Base-by-base conservation (phyloP, 2,888 invertebrate species). In the Andrena bucephala region DNA sequence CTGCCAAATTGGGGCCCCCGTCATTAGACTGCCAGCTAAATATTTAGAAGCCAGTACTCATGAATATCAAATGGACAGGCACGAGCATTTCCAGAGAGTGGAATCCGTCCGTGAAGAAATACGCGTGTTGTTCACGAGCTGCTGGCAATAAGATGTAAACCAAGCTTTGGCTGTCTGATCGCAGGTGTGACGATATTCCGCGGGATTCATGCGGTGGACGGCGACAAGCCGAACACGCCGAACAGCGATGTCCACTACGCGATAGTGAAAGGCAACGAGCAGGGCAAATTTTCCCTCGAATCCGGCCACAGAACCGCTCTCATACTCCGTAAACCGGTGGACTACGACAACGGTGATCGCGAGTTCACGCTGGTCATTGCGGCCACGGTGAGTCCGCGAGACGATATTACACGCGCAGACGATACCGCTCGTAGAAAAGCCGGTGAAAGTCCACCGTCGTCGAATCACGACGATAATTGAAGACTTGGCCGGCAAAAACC, bases 191-290 rank as follows among this genome's bases (percentile, higher is more conserved):
- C 97, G 33, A 96, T 98, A 86, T 98, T 97, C 94, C 96, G 97
- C 86, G 97, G 97, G 16, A 97, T 98, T 85, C 96, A 96, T 69
- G 98, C 98, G 0, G 95, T 96, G 65, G 98, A 98, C 94, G 95
- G 96, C 5, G 98, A 98, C 93, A 97, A 97, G 93, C 98, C 98
- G 0, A 97, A 98, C 94, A 98, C 97, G 0, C 97, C 97, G 0
- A 98, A 98, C 94, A 98, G 98, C 0, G 97, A 98, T 89, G 96
- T 98, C 31, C 97, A 97, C 91, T 97, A 97, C 94, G 96, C 96
- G 89, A 96, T 98, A 91, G 95, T 95, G 13, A 95, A 95, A 29
- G 97, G 97, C 3, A 96, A 97, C 90, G 95, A 95, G 65, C 95
- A 95, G n/a, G 97, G 96, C 1, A 96, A 96, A 91, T 98, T 98